Conservation (phyloP, 2,888 invertebrate genomes). For the Ectemnius continuus region DNA sequence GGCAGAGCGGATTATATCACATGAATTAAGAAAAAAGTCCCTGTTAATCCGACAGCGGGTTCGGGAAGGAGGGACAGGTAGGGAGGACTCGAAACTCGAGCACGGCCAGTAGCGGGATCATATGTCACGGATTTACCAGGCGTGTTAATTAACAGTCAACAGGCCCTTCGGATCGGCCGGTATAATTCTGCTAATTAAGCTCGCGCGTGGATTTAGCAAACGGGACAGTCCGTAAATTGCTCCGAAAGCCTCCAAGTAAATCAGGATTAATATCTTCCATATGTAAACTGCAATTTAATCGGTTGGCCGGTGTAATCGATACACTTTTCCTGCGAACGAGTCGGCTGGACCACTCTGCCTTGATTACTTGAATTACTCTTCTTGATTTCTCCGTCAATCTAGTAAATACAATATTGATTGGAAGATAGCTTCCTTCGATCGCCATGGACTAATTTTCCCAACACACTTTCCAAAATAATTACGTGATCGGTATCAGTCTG, state of each 20-base stretch:
- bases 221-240: background rate
- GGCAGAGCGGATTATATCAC: slow-evolving; percentile 33
- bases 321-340: too few relatives aligned
- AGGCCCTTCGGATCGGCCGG: background rate
- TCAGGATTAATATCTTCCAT: slow-evolving; percentile 10
- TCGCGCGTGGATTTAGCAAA: background rate
- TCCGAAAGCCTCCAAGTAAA: background rate
- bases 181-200: slow-evolving; percentile 3
- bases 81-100: background rate
- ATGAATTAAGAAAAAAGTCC: slow-evolving; percentile 24
- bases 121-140: background rate
- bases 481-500: too few relatives aligned
- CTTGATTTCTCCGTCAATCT: too few relatives aligned
- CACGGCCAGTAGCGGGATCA: background rate
- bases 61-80: background rate
- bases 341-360: too few relatives aligned
- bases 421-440: too few relatives aligned
- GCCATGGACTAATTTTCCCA: too few relatives aligned
- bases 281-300: slow-evolving; percentile 3
- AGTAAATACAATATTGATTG: too few relatives aligned
- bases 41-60: background rate
- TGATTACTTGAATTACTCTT: too few relatives aligned
- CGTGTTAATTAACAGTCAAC: slow-evolving; percentile 9
- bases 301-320: background rate
- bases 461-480: too few relatives aligned